Percentiles rank a stretch among this genome's conserved stretches.
phyloP scores from a whole-genome alignment of 2,113 vertebrate genomes.

The Trochalopteron elliotii region DNA sequence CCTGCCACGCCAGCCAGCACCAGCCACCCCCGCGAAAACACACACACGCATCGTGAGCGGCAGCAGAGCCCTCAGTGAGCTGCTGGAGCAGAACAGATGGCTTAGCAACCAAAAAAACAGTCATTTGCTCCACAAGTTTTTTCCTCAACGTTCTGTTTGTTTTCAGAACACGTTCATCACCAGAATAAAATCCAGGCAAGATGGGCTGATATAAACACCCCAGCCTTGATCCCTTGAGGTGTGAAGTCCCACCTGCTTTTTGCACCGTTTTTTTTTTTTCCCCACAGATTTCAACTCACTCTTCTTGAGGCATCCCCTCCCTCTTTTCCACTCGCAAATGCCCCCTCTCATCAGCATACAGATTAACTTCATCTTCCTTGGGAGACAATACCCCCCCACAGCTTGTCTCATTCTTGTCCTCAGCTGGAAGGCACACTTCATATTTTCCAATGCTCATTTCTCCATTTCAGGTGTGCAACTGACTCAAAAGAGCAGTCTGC shows the following conservation, averaged over 20 bases:
- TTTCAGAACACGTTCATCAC: conserved; percentile 47
- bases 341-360: neutral
- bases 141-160: conserved; percentile 62
- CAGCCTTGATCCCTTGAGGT: neutral
- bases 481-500: neutral
- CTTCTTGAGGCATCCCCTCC: neutral
- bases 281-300: neutral
- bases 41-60: neutral
- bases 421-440: neutral
- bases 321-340: neutral
- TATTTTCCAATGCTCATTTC: neutral
- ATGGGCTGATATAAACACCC: conserved; percentile 32
- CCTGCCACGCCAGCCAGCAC: conserved; percentile 7
- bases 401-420: neutral
- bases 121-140: conserved; percentile 57
- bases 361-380: neutral
- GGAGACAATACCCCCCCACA: neutral
- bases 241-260: conserved; percentile 48
- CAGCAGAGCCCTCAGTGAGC: neutral
- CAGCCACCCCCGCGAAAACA: conserved; percentile 35
- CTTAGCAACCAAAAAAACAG: conserved; percentile 64
- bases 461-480: neutral
- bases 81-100: conserved; percentile 68
- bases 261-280: neutral
- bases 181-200: conserved; percentile 51